These are phyloP conservation scores for Parnassius smintheus DNA, from an alignment of 2,888 invertebrate species.

Conservation along the genomic window DNA sequence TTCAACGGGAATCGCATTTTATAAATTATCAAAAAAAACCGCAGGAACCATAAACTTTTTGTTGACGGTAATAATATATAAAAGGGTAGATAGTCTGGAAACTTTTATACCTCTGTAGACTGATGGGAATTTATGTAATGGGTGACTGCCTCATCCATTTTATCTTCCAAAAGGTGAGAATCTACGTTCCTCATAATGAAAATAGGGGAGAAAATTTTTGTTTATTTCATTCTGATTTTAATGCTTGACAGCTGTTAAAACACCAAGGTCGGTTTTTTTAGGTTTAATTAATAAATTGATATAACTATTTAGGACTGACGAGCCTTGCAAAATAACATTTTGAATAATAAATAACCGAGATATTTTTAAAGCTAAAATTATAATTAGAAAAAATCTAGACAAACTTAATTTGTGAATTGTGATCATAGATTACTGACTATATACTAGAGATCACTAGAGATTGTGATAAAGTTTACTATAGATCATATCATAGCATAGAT, in stretches of 20 bases:
- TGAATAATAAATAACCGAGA: too few species aligned
- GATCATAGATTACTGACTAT: too few species aligned
- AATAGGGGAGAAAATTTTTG: conserved; percentile 29
- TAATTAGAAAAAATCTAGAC: too few species aligned
- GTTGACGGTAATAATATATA: conserved; percentile 25
- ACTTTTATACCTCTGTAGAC: conserved; percentile 52
- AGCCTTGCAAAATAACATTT: too few species aligned
- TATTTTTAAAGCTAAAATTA: too few species aligned
- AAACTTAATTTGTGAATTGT: too few species aligned
- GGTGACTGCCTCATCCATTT: conserved; percentile 72
- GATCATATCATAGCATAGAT: too few species aligned
- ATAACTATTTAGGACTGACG: neutral
- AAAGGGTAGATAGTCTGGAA: conserved; percentile 19
- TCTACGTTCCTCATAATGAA: conserved; percentile 58
- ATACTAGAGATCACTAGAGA: too few species aligned
- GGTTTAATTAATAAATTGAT: neutral
- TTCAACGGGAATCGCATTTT: too few species aligned
- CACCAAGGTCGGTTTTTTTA: conserved; percentile 35
- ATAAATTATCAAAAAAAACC: too few species aligned
- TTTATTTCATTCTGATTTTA: conserved; percentile 39
- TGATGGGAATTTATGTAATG: conserved; percentile 72
- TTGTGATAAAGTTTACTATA: too few species aligned
- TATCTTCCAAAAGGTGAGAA: conserved; percentile 55
- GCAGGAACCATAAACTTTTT: conserved; percentile 1
- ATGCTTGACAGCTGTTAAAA: conserved; percentile 43